Conservation (phyloP, 2,888 invertebrate genomes). For the Tolmerus cingulatus region DNA sequence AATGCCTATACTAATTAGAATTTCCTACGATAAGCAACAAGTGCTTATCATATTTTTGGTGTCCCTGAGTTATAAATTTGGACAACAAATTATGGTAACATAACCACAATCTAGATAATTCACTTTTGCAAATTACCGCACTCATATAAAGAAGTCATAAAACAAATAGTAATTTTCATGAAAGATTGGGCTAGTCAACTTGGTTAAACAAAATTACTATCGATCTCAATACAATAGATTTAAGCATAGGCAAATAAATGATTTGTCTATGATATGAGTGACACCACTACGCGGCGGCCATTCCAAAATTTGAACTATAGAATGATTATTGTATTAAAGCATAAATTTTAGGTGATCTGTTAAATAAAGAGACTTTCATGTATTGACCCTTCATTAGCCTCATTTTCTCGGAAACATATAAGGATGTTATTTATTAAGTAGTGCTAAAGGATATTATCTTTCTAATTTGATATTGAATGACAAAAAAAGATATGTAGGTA, state of each 20-base stretch:
- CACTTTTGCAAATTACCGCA: conserved; percentile 1
- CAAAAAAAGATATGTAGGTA: no score
- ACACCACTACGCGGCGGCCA: neutral
- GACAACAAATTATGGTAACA: no score
- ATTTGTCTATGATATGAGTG: no score
- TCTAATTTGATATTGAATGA: no score
- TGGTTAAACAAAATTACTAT: neutral
- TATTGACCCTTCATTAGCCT: no score
- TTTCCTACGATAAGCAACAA: neutral
- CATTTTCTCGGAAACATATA: no score
- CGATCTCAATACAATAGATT: neutral
- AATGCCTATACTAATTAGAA: neutral
- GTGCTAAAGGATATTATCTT: no score
- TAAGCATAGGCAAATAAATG: no score
- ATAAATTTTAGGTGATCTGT: neutral
- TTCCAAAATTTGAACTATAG: neutral
- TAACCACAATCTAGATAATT: conserved; percentile 11
- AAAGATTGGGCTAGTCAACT: neutral
- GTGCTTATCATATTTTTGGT: neutral
- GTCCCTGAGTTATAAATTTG: neutral
- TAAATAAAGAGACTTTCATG: neutral
- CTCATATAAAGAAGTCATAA: conserved; percentile 6
- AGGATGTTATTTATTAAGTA: no score
- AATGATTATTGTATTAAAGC: neutral
- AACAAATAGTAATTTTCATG: neutral